Evolutionary conservation across 2,888 invertebrate species (phyloP), one percentile per base, ranked within the genome.

Genomic region (Hedychridium roseum): DNA sequence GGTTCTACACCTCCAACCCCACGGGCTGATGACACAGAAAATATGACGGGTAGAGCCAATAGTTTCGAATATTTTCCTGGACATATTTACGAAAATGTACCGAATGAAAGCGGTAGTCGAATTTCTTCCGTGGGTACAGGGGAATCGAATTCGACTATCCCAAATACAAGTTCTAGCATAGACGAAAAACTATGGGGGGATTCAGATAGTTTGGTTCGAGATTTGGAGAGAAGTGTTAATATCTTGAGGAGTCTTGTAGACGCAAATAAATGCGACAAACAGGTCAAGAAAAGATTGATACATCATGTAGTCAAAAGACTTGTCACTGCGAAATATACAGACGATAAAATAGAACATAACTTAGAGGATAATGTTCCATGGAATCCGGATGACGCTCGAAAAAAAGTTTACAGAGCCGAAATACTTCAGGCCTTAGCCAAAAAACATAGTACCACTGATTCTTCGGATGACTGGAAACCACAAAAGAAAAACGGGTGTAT

Each of bases 61-160:
- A 88, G 88, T 69, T 88, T 88, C 76, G 87, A 88, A 71, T 88
- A 88, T 68, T 76, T 81, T 43, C 79, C 80, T 6, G 81, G 81
- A 9, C 78, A 85, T 64, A 80, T 84, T 45, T 87, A 85, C 63
- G 83, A 85, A 60, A 83, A 84, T 62, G 82, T 73, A 0, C 64
- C 70, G 0, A 70, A 69, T 15, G 73, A 64, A 1, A 68, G 68
- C 20, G 66, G 68, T 2, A 74, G 74, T 43, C 74, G 61, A 5
- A 68, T 71, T 0, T 77, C 76, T 2, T 70, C 76, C 0, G 57
- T 71, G 1, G 72, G 74, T n/a, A 77, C 78, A 0, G 67, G 65
- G 1, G 58, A 68, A 16, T 74, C 78, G 2, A 72, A 72, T 36
- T 79, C 78, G 0, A 78, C 78, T 1, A 61, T 78, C 57, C 78